phyloP scores from a whole-genome alignment of 2,113 vertebrate genomes.

The Chaetura pelagica region DNA sequence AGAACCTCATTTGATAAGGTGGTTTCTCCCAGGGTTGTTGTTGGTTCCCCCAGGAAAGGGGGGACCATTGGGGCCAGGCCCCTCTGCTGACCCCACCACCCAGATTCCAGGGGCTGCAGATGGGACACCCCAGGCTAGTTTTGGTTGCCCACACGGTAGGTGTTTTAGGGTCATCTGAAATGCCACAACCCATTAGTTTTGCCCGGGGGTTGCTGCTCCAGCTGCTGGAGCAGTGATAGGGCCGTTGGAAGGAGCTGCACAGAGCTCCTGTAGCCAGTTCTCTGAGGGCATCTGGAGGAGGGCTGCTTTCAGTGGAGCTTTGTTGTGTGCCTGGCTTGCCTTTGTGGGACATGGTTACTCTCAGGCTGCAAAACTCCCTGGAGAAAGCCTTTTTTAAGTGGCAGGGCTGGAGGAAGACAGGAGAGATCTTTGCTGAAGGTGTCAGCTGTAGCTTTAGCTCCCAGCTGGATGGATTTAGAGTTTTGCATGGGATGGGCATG shows the following conservation, averaged over 20 bases:
- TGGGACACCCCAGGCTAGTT: not conserved
- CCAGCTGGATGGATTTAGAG: not conserved
- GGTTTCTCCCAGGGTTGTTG: not conserved
- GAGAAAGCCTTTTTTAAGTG: accelerated
- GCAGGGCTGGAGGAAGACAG: accelerated
- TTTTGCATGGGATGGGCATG: accelerated
- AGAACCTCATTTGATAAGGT: not conserved
- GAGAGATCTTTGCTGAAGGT: not conserved
- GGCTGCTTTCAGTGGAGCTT: not conserved
- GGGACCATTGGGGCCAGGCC: not conserved
- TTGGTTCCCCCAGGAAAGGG: not conserved
- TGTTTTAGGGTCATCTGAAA: not conserved
- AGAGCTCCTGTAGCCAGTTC: not conserved
- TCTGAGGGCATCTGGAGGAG: not conserved
- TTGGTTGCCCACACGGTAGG: not conserved
- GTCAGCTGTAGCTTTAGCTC: not conserved
- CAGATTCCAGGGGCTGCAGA: not conserved
- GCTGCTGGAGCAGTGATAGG: accelerated
- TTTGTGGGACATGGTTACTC: not conserved
- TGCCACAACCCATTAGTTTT: accelerated
- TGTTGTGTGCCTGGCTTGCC: not conserved
- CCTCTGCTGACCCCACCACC: not conserved
- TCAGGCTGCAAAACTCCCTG: not conserved
- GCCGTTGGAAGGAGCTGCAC: not conserved
- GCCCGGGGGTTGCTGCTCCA: not conserved